Evolutionary conservation across 2,113 vertebrate genomes (phyloP), one percentile per base, ranked within the genome.

Genomic region (Tauraco erythrolophus): DNA sequence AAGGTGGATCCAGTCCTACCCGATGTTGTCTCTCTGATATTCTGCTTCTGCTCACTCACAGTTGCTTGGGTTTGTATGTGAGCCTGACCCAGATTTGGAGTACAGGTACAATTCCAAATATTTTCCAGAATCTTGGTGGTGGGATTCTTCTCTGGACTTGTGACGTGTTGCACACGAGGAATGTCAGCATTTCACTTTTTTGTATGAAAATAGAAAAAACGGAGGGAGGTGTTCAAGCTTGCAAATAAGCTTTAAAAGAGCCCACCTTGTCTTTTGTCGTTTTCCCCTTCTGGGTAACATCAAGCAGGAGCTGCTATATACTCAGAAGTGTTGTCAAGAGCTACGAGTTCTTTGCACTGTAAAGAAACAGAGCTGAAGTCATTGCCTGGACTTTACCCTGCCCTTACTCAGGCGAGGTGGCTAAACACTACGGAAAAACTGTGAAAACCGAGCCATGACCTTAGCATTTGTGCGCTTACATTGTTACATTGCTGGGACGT

Each of bases 1-100:
- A 51, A 39, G 28, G 10, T 61, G 25, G 27, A 60, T 43, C 24
- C 23, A 64, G 16, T n/a, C 33, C 69, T 88, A 53, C 41, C 37
- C 0, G 0, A 1, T 48, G 33, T 35, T 78, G 10, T n/a, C 30
- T 51, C 33, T 78, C 35, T 82, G 30, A 23, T 33, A 27, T 25
- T 74, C n/a, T 68, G 8, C 37, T 84, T 80, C 37, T 57, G 24
- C 23, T 86, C 19, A 21, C 28, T 75, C 18, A 9, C 10, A 53
- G 8, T 2, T 62, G 28, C 14, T 57, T 60, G 7, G 16, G 5
- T 56, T 54, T 74, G 23, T 56, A 19, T 19, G 31, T 30, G 24
- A 75, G 24, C 33, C 27, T 91, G 39, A 58, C 31, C 8, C 11
- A 51, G 8, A 16, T 65, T 45, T 77, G 28, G 45, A 81, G 35